Base-by-base conservation (phyloP, 2,888 invertebrate genomes). In the Anoplius nigerrimus region DNA sequence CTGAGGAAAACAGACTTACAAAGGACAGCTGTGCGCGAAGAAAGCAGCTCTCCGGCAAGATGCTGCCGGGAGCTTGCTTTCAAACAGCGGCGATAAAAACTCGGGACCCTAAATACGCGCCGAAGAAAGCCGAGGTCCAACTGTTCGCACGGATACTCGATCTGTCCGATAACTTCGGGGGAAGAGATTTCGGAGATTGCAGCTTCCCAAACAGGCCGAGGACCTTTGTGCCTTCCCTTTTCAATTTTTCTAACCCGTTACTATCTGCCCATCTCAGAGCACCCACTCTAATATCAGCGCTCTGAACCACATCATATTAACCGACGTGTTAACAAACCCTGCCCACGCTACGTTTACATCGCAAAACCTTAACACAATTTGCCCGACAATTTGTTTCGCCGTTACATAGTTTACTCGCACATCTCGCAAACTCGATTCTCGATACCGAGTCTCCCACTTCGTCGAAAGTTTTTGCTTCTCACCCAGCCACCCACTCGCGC, bases 121-220 rank as follows among this genome's bases (percentile, higher is more conserved):
- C 18, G 15, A 48, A 66, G 61, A 64, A 53, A 60, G 62, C 67
- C 64, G 76, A 72, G 74, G 34, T 34, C 6, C 34, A 34, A 34
- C 34, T 67, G 66, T 59, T 54, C 6, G 6, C 13, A 18, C 52
- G 70, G 77, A 77, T 76, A 73, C 54, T 60, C 60, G 20, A 16
- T 57, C 62, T 54, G 21, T 63, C 52, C 65, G 59, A 53, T 62
- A 42, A 58, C 24, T 59, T 54, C 11, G 27, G 27, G 56, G 53
- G 24, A 55, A 76, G 77, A 77, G 34, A 34, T 77, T 60, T 53
- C 21, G 0, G 60, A 65, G 76, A 76, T 76, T 67, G 61, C 64
- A 57, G 55, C 24, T 52, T 55, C 24, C 24, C 21, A 48, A 45
- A 51, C 62, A 48, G 54, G n/a, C n/a, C 34, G 43, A 53, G 11